Evolutionary conservation across 2,113 vertebrate genomes (phyloP).

Genomic region (Rhodinocichla rosea): DNA sequence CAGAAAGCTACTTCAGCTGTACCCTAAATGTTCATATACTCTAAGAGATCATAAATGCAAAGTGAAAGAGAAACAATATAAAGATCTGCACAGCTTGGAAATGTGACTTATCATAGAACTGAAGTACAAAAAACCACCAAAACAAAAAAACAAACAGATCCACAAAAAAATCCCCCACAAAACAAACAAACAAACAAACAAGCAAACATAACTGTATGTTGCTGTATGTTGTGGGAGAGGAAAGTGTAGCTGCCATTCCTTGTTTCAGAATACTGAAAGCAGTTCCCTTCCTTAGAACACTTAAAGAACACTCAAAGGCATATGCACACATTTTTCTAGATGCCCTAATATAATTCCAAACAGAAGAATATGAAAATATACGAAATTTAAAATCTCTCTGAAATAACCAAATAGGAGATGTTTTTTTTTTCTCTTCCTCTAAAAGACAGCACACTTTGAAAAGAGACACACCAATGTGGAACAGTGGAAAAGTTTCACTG

Average conservation of each 20-base stretch:
- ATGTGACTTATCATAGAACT: background rate
- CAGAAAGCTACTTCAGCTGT: background rate
- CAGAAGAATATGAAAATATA: background rate
- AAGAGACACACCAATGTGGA: accelerated
- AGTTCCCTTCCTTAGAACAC: background rate
- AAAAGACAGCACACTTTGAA: background rate
- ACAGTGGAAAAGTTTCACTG: background rate
- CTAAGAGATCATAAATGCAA: background rate
- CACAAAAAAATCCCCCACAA: background rate
- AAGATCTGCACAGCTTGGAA: background rate
- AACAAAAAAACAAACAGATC: background rate
- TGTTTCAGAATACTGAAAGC: background rate
- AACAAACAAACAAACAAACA: background rate
- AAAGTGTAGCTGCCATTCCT: background rate
- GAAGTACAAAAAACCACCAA: background rate
- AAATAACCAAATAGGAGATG: background rate
- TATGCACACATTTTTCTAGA: background rate
- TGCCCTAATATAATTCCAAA: background rate
- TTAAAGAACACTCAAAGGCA: background rate
- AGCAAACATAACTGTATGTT: background rate
- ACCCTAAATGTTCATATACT: background rate
- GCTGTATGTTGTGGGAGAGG: background rate
- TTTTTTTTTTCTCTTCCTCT: background rate
- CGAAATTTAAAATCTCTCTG: background rate
- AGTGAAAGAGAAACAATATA: background rate